Conservation (phyloP, 2,797 vertebrate species). For the Hoplostethus mediterraneus region DNA sequence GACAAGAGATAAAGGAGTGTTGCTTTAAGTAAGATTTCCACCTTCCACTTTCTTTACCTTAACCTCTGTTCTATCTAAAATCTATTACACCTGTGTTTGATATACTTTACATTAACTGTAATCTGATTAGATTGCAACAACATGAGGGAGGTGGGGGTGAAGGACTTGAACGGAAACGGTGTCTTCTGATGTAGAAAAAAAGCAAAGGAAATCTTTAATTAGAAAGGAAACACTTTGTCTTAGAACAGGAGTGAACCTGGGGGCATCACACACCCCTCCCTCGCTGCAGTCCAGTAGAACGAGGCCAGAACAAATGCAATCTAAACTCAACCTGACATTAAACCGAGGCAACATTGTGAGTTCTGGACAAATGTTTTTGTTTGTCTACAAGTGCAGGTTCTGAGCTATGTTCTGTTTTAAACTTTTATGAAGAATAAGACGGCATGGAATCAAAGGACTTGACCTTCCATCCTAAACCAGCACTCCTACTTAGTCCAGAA, state of each 20-base stretch:
- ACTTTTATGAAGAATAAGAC: too few relatives aligned
- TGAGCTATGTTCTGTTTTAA: too few relatives aligned
- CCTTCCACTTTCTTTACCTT: background rate
- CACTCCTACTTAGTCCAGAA: background rate
- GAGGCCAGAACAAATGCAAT: background rate
- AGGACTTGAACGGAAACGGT: background rate
- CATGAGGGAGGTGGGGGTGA: background rate
- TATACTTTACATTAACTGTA: background rate
- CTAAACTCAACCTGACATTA: background rate
- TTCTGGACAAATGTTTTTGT: background rate
- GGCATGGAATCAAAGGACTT: constrained; percentile 5
- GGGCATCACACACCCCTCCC: too few relatives aligned
- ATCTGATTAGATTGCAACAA: background rate
- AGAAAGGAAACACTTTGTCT: background rate
- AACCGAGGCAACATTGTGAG: background rate
- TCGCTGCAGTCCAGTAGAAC: background rate
- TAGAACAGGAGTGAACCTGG: too few relatives aligned
- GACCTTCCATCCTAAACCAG: constrained; percentile 2
- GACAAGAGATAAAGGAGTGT: background rate
- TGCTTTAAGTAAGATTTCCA: background rate
- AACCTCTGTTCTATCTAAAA: background rate
- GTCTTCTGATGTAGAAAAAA: background rate
- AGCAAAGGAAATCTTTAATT: background rate
- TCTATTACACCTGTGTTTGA: background rate
- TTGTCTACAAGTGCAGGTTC: too few relatives aligned